Percentiles rank a stretch among this genome's conserved stretches.
These are phyloP conservation scores for Habropoda laboriosa DNA, from an alignment of 1,140 invertebrate species.

Conservation along the genomic window DNA sequence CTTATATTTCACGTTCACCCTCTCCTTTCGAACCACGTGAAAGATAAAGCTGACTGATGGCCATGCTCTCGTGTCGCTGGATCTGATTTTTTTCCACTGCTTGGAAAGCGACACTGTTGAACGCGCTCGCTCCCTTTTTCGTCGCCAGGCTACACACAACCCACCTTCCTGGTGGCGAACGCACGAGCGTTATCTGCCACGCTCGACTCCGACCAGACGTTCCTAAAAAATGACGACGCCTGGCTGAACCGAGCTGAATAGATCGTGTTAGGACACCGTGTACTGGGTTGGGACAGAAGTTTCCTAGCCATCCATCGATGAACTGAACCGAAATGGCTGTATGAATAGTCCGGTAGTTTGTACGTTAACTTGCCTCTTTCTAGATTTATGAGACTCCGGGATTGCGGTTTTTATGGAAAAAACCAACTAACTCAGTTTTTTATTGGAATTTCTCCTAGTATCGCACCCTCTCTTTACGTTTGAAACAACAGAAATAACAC, in stretches of 20 bases:
- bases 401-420: slow-evolving; percentile 6
- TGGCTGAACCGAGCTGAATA: neutral
- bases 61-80: neutral
- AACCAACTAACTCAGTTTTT: neutral
- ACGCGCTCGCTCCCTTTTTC: neutral
- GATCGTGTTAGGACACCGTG: neutral
- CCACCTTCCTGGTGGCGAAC: neutral
- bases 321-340: neutral
- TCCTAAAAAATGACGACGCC: neutral
- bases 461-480: neutral
- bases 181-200: neutral
- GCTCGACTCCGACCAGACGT: neutral
- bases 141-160: neutral
- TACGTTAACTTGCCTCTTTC: neutral
- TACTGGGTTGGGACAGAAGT: neutral
- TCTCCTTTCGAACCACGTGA: slow-evolving; percentile 24
- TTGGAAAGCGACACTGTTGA: slow-evolving; percentile 31
- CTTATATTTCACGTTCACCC: slow-evolving; percentile 55
- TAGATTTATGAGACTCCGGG: neutral
- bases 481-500: neutral
- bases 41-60: slow-evolving; percentile 49
- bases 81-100: slow-evolving; percentile 12
- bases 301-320: neutral
- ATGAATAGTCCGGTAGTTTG: neutral
- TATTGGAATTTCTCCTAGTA: neutral